Conservation (phyloP, 2,113 vertebrate species). For the Periophthalmodon schlosseri region DNA sequence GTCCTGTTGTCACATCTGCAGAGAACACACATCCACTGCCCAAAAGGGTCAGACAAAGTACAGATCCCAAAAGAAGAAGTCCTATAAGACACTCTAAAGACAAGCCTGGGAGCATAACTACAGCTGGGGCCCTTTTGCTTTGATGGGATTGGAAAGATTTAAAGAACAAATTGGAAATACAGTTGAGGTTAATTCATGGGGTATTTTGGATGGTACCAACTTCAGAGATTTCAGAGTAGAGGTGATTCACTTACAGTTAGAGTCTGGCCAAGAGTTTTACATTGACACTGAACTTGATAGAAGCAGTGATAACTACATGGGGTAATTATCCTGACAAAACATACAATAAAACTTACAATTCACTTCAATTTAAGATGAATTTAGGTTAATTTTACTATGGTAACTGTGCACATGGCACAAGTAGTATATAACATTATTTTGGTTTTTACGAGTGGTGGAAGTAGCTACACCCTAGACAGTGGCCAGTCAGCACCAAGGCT, state of each 20-base stretch:
- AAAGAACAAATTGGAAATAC: constrained; percentile 8
- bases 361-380: neutral
- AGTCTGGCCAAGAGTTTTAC: neutral
- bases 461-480: neutral
- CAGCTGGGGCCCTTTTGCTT: neutral
- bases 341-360: too few species aligned
- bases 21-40: constrained; percentile 14
- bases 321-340: neutral
- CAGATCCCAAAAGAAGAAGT: constrained; percentile 3
- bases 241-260: neutral
- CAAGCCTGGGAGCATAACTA: neutral
- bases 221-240: neutral
- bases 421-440: neutral
- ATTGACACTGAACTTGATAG: neutral
- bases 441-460: neutral
- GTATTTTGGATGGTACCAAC: neutral
- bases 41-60: constrained; percentile 25
- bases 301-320: neutral
- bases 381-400: neutral
- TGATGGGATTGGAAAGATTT: neutral
- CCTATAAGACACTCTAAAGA: neutral
- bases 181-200: neutral
- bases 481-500: neutral
- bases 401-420: neutral
- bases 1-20: constrained; percentile 34